Conservation (phyloP, 2,113 vertebrate species). For the Gopherus flavomarginatus region DNA sequence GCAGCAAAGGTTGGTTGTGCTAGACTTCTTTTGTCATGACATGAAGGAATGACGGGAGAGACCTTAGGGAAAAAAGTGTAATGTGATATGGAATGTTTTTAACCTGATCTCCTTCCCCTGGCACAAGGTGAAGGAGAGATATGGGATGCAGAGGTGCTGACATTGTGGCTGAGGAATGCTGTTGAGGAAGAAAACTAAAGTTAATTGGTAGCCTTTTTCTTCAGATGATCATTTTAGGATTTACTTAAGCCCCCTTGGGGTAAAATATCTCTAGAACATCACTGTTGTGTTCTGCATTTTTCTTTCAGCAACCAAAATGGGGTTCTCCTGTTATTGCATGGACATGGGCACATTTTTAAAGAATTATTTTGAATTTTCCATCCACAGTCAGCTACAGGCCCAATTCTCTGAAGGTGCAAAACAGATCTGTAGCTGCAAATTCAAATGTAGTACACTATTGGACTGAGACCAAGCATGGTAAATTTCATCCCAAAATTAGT, state of each 20-base stretch:
- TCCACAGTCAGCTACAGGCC: neutral
- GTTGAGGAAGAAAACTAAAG: constrained; percentile 1
- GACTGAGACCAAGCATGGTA: neutral
- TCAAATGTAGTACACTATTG: neutral
- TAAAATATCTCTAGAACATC: neutral
- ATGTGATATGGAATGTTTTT: neutral
- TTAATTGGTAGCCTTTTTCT: constrained; percentile 34
- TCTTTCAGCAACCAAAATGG: neutral
- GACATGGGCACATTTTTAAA: constrained; percentile 4
- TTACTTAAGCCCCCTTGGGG: neutral
- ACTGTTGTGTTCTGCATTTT: neutral
- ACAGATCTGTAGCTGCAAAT: constrained; percentile 5
- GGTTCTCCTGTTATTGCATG: neutral
- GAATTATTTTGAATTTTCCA: neutral
- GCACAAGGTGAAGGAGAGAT: constrained; percentile 2
- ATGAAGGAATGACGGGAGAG: neutral
- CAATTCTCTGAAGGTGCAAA: constrained; percentile 12
- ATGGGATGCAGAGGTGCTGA: neutral
- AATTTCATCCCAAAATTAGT: neutral
- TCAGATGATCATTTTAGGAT: constrained; percentile 49
- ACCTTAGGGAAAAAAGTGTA: neutral
- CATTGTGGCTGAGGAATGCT: neutral
- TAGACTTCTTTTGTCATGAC: constrained; percentile 8
- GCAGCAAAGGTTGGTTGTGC: neutral
- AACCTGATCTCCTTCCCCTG: constrained; percentile 19